Base-by-base conservation (phyloP, 2,888 invertebrate species). In the Balanococcus diminutus region DNA sequence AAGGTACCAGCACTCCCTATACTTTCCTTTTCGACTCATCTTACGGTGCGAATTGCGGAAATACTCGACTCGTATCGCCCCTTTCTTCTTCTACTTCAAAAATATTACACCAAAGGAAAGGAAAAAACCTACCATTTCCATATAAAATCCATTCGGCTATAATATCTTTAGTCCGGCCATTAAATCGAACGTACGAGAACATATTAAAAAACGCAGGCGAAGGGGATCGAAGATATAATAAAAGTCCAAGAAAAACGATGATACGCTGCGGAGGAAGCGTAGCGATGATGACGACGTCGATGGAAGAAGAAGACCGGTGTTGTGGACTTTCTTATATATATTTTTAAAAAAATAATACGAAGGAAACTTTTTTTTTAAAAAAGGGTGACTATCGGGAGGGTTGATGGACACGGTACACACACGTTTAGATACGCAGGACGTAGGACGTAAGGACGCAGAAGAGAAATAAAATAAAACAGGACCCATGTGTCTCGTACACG, bases 401-500 rank as follows among this genome's bases (percentile, higher is more conserved):
- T 46, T 46, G 46, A 2, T 36, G 36, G 36, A 36, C 36, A 36
- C 8, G 36, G 36, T 36, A 5, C 36, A 36, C 8, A 36, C 8
- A 36, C 36, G n/a, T n/a, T n/a, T n/a, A n/a, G 46, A 46, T 14
- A 46, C 46, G n/a, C 4, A n/a, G 46, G 42, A 16, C 56, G 56
- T 5, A 39, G 6, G 11, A 5, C 39, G 39, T 8, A n/a, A 16
- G n/a, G 72, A 32, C 8, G 32, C 6, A 56, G 32, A 31, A 31
- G n/a, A n/a, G 28, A 22, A 25, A 72, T 72, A 31, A 32, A 32
- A 25, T 31, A 72, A 72, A 72, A 72, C 72, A 31, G 72, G 72
- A 32, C 72, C 72, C 72, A 72, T 72, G 72, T 72, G 72, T 72
- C 72, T 72, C 72, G 31, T 72, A 72, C 31, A 72, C 28, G 72